Evolutionary conservation across 2,113 vertebrate genomes (phyloP).

Genomic region (Periophthalmodon schlosseri): DNA sequence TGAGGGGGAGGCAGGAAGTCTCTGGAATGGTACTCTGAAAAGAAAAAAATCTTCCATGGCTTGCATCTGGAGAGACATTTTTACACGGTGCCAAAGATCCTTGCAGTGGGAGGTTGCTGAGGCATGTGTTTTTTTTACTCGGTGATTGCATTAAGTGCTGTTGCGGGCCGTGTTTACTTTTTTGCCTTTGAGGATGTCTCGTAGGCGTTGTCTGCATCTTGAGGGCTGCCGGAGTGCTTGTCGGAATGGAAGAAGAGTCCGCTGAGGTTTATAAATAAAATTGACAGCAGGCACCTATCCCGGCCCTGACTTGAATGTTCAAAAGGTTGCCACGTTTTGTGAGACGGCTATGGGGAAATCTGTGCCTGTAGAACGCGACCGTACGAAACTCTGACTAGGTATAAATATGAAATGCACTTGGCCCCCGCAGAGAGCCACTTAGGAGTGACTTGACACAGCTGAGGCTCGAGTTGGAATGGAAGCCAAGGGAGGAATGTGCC

Average conservation of each 20-base stretch:
- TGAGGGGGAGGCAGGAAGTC: slow-evolving; percentile 18
- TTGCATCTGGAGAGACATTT: slow-evolving; percentile 32
- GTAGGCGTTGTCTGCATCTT: slow-evolving; percentile 52
- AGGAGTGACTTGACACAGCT: slow-evolving; percentile 47
- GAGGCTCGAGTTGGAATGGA: slow-evolving; percentile 36
- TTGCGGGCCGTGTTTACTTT: slow-evolving; percentile 53
- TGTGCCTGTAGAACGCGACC: slow-evolving; percentile 48
- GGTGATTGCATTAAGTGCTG: slow-evolving; percentile 64
- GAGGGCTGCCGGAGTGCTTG: slow-evolving; percentile 41
- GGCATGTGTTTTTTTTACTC: slow-evolving; percentile 53
- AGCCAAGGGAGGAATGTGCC: background rate
- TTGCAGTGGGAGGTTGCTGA: slow-evolving; percentile 57
- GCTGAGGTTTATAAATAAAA: slow-evolving; percentile 78
- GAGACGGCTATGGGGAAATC: slow-evolving; percentile 65
- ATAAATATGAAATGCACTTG: slow-evolving; percentile 70
- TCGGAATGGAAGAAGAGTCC: slow-evolving; percentile 71
- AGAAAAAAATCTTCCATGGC: slow-evolving; percentile 28
- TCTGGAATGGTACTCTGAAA: slow-evolving; percentile 37
- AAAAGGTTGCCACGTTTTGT: slow-evolving; percentile 61
- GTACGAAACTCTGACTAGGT: slow-evolving; percentile 47
- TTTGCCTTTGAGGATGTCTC: slow-evolving; percentile 56
- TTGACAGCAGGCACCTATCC: slow-evolving; percentile 73
- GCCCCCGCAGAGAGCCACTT: slow-evolving; percentile 46
- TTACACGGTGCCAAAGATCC: slow-evolving; percentile 42
- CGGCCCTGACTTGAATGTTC: slow-evolving; percentile 78